Conservation (phyloP, 2,888 invertebrate species). For the Lypha dubia region DNA sequence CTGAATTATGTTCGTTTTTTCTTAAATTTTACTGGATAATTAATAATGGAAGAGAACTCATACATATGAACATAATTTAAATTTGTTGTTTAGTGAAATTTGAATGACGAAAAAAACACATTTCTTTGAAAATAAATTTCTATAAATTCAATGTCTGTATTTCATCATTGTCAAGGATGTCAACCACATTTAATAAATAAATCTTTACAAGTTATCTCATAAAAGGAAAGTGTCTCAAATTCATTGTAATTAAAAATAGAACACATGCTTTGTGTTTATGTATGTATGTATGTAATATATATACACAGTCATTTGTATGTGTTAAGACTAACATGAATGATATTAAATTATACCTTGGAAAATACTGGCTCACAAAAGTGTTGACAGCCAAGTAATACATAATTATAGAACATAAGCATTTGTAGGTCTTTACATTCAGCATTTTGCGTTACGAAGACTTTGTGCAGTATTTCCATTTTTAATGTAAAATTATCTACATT, state of each 20-base stretch:
- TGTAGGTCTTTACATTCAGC: neutral
- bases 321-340: neutral
- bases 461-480: neutral
- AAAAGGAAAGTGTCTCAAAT: constrained; percentile 5
- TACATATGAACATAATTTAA: no score
- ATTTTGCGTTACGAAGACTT: neutral
- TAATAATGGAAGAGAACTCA: no score
- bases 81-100: neutral
- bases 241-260: constrained; percentile 37
- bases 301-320: neutral
- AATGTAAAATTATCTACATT: neutral
- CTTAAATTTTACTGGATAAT: no score
- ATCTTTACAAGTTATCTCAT: neutral
- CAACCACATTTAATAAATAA: constrained; percentile 19
- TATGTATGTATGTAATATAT: neutral
- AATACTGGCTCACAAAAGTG: neutral
- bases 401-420: constrained; percentile 11
- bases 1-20: no score
- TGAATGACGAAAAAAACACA: neutral
- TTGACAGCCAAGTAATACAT: constrained; percentile 46
- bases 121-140: neutral
- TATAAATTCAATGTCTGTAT: constrained; percentile 15
- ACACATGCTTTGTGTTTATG: constrained; percentile 2
- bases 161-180: constrained; percentile 1
- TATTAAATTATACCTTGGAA: constrained; percentile 22